Evolutionary conservation across 2,888 invertebrate genomes (phyloP), one percentile per base, ranked within the genome.

Genomic region (Melinopterus prodromus): DNA sequence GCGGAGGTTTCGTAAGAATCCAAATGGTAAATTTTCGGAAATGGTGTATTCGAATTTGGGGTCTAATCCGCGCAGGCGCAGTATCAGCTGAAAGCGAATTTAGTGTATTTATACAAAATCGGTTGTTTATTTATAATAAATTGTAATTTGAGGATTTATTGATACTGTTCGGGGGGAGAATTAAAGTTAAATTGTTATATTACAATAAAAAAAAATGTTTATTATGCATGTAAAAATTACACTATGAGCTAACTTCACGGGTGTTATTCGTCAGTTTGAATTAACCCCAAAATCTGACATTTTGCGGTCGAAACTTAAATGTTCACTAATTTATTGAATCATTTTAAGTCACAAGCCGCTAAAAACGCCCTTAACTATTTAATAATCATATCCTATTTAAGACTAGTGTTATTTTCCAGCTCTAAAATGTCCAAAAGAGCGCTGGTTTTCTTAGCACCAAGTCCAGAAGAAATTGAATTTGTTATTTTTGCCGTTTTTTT

Each of bases 381-480:
- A 53, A 53, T 53, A 53, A 53, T 12, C 7, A 53, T 12, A 7
- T 12, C 12, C 53, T 9, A 53, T 53, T n/a, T 53, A 53, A 12
- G 7, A 12, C 1, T 0, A 53, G 12, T 7, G 9, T 53, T 53
- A 53, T 53, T 53, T 53, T 53, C 6, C 72, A 7, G 69, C 70
- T 16, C 37, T 12, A 70, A 80, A 79, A 77, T 80, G 79, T 71
- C 77, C 77, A 92, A 92, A 86, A 90, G 88, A 6, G 99, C 98
- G 0, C 88, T 98, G 72, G 92, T 99, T 77, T 91, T 99, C 82
- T 88, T 99, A 82, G 95, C 98, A 0, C 93, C 96, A 80, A 99
- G 99, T 5, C 94, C 97, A 0, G 99, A 99, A 89, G 99, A 99
- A 91, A 98, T 99, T 95, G 99, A 99, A 90, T 93, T 96, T 7